Evolutionary conservation across 1,140 invertebrate genomes (phyloP), one percentile per base, ranked within the genome.

Genomic region (Platyscapa corneri): DNA sequence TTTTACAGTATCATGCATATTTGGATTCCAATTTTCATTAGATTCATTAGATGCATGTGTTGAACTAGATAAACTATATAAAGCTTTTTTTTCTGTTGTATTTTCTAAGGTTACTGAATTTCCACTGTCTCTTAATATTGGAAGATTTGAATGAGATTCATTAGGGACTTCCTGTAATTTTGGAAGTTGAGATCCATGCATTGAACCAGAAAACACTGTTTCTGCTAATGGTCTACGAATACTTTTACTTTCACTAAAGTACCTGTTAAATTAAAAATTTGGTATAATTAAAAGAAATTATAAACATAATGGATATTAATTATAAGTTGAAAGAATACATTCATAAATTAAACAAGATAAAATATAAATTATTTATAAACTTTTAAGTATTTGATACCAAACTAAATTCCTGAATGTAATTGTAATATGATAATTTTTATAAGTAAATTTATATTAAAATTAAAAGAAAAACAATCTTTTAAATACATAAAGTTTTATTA

Each of bases 171-270:
- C 85, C 20, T 82, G 82, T 65, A 87, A 64, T 83, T 34, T 87
- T 64, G 87, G 75, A n/a, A 86, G 56, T 42, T 83, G 83, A 37
- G 86, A 46, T 7, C 82, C 79, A 72, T 87, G 74, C 49, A 23
- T 1, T 49, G 76, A 27, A 46, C 46, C 34, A 7, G 80, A 83
- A 64, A 3, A 70, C 82, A 86, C 87, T 65, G 90, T 86, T 78
- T 92, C 91, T 37, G 83, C 83, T 78, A 93, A 87, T 46, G 92
- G 92, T 83, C 87, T 87, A 56, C 91, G 90, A 0, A 85, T 76
- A 37, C 78, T 82, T 82, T 90, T 92, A 27, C 53, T 34, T 74
- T 89, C 90, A 85, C 79, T 88, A 32, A 82, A 87, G 81, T 88
- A 89, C 60, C 90, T 92, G 27, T 27, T 86, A 74, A 72, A 82